A percentile compares a stretch with the other conserved stretches of the same genome.
phyloP scores from a whole-genome alignment of 2,888 invertebrate genomes.

The Tipula vernalis region DNA sequence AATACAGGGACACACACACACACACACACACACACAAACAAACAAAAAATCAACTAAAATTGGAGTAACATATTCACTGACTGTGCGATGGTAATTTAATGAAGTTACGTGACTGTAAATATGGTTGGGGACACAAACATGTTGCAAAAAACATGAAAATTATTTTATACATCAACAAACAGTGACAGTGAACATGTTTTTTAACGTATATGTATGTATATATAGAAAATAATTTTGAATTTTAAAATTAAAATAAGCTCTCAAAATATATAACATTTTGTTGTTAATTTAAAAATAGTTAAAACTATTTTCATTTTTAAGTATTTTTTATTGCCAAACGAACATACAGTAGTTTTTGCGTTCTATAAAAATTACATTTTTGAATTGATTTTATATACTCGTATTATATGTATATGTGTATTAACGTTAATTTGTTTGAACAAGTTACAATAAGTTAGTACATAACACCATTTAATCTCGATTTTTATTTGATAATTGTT shows the following conservation, averaged over 20 bases:
- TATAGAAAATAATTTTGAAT: background rate
- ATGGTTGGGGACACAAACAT: no score
- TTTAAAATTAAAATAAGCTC: background rate
- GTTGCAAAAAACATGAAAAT: no score
- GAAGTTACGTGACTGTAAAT: background rate
- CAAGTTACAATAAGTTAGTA: background rate
- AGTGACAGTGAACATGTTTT: background rate
- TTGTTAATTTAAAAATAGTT: constrained; percentile 4
- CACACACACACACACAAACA: background rate
- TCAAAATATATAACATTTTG: background rate
- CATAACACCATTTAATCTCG: background rate
- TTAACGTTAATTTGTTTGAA: background rate
- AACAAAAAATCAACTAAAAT: background rate
- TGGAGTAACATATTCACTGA: background rate
- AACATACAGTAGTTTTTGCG: background rate
- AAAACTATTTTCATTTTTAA: background rate
- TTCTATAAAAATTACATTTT: background rate
- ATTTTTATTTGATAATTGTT: background rate
- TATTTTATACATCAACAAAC: background rate
- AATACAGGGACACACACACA: background rate
- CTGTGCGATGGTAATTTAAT: background rate
- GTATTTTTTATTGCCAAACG: background rate
- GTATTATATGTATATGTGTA: background rate
- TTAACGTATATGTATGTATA: background rate
- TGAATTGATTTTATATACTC: background rate